Base-by-base conservation (phyloP, 2,113 vertebrate genomes). In the Solea senegalensis region DNA sequence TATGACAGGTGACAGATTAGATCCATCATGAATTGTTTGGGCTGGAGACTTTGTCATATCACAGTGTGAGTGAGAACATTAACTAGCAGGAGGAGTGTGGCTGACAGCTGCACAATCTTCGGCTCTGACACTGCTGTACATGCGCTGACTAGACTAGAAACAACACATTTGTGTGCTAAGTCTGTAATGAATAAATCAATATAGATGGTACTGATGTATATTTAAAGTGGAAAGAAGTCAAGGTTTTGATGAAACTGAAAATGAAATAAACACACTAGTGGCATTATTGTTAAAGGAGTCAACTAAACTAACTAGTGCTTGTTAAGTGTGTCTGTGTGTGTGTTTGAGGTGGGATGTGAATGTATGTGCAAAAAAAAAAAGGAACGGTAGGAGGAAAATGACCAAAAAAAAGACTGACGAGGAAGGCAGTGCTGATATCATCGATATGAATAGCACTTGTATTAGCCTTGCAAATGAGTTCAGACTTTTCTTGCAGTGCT, bases 1-100 rank as follows among this genome's bases (percentile, higher is more conserved):
- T 80, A 83, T 81, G 85, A 90, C 89, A 87, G 87, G 76, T 86
- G 90, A 90, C 88, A 90, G 74, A 84, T 90, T 77, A 75, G 70
- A 88, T 89, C 81, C 61, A 85, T 90, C 89, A 80, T 28, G 49
- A 27, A 21, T 49, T 56, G 80, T 84, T 84, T 74, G 69, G 76
- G 54, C 71, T 74, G 57, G 55, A 72, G 72, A 82, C 73, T 85
- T 76, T 78, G 84, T 86, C 80, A 11, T 72, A 79, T 82, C 54
- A 63, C 63, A 66, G 60, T 72, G 69, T 72, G 69, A 74, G 59
- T 27, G 58, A 74, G 75, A 68, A 51, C 64, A 3, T 16, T 83
- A 73, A 82, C 68, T 9, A 68, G 44, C 48, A 50, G 77, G 67
- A 72, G 52, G 68, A 54, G 70, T 49, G 56, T 43, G n/a, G 58